These are phyloP conservation scores for Spea bombifrons DNA, from an alignment of 2,113 vertebrate species.

Conservation along the genomic window DNA sequence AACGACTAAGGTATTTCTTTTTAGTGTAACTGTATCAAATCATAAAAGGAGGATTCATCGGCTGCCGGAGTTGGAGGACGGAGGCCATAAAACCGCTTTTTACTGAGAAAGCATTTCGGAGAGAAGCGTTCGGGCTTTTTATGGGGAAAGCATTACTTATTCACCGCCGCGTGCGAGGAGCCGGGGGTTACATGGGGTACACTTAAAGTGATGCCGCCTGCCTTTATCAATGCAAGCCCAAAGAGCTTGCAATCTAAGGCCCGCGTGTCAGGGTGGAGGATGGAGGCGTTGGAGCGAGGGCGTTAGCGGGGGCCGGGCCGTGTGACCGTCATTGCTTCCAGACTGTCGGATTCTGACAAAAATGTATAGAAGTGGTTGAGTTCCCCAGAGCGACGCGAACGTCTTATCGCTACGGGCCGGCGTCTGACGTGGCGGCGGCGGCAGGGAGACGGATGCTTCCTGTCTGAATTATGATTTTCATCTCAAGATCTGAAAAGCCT, in stretches of 20 bases:
- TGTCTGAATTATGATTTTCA: not conserved
- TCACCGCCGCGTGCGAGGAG: not conserved
- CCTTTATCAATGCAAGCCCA: too few species aligned
- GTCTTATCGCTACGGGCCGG: not conserved
- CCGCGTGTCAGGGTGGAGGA: too few species aligned
- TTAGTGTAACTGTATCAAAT: slow-evolving; percentile 36
- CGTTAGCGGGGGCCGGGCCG: too few species aligned
- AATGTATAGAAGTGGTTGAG: not conserved
- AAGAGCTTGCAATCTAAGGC: too few species aligned
- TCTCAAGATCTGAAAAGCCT: not conserved
- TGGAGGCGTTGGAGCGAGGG: too few species aligned
- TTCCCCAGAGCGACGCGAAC: not conserved
- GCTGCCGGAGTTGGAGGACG: slow-evolving; percentile 10
- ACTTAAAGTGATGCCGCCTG: not conserved
- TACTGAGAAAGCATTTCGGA: slow-evolving; percentile 9
- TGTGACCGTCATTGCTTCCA: too few species aligned
- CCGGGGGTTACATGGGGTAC: not conserved
- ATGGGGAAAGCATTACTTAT: not conserved
- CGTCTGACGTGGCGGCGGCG: not conserved
- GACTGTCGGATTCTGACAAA: too few species aligned
- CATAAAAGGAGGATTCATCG: slow-evolving; percentile 43
- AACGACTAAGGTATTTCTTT: slow-evolving; percentile 45
- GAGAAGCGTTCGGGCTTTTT: not conserved
- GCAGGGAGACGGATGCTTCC: not conserved
- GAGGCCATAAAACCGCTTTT: not conserved